Percentiles rank a stretch among this genome's conserved stretches.
phyloP scores from a whole-genome alignment of 2,888 invertebrate genomes.

The Torymus auratus region DNA sequence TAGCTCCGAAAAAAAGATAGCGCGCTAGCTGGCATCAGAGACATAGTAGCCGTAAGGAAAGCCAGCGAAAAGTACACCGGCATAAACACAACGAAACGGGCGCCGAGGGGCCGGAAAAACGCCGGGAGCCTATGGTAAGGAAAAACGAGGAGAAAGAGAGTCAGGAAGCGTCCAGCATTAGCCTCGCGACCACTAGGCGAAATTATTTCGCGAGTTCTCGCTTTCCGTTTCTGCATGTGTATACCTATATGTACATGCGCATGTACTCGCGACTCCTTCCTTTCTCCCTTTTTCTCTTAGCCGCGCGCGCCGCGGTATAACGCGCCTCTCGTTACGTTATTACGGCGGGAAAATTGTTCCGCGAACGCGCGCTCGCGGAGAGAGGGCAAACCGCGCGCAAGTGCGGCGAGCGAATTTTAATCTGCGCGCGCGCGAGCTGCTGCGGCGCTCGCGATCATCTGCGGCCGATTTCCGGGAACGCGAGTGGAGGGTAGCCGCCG shows the following conservation, averaged over 20 bases:
- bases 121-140: background rate
- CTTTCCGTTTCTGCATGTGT: background rate
- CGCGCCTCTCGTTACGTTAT: constrained; percentile 52
- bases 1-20: no score
- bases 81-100: no score
- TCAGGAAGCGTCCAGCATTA: background rate
- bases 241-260: no score
- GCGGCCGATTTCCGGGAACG: constrained; percentile 36
- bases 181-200: constrained; percentile 19
- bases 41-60: no score
- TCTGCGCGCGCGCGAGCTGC: background rate
- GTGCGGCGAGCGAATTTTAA: constrained; percentile 46
- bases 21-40: no score
- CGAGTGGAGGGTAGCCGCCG: background rate
- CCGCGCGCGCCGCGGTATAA: constrained; percentile 2
- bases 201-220: constrained; percentile 46
- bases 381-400: constrained; percentile 19
- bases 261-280: no score
- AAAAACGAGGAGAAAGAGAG: constrained; percentile 13
- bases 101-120: no score
- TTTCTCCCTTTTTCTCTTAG: constrained; percentile 1
- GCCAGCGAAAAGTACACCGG: no score
- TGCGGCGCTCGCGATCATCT: constrained; percentile 26
- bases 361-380: constrained; percentile 32
- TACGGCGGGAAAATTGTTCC: constrained; percentile 51